A percentile compares a stretch with the other conserved stretches of the same genome.
Evolutionary conservation across 2,113 vertebrate genomes (phyloP).

Genomic region (Perca fluviatilis): DNA sequence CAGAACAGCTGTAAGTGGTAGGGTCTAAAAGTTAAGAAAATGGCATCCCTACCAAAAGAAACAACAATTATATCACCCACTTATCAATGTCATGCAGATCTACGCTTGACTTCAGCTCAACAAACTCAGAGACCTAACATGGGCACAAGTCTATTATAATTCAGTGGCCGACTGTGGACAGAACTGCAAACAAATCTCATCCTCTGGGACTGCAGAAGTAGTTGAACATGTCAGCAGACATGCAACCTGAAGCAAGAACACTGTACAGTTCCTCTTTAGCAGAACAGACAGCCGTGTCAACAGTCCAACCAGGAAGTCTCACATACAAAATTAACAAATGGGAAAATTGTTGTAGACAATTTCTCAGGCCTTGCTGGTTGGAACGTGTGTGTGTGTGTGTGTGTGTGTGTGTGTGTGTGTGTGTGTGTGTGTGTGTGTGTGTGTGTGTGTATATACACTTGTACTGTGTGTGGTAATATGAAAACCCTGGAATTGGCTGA

Average conservation of each 20-base stretch:
- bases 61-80: not conserved
- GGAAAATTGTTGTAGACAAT: constrained; percentile 60
- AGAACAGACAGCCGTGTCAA: constrained; percentile 13
- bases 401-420: constrained; percentile 4
- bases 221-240: constrained; percentile 37
- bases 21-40: constrained; percentile 12
- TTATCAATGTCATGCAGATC: not conserved
- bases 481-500: constrained; percentile 16
- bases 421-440: constrained; percentile 22
- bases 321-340: constrained; percentile 59
- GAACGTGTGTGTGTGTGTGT: constrained; percentile 19
- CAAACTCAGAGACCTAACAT: not conserved
- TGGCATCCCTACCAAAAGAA: not conserved
- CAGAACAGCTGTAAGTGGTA: not conserved
- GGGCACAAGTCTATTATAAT: not conserved
- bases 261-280: not conserved
- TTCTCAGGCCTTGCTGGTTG: constrained; percentile 49
- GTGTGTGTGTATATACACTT: constrained; percentile 1
- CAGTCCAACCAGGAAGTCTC: constrained; percentile 36
- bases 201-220: constrained; percentile 11
- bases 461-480: constrained; percentile 1
- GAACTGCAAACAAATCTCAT: not conserved
- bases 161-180: constrained; percentile 3
- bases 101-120: not conserved
- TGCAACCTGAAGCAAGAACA: constrained; percentile 23